Evolutionary conservation across 2,797 vertebrate species (phyloP), one percentile per base, ranked within the genome.

Genomic region (Dallia pectoralis): DNA sequence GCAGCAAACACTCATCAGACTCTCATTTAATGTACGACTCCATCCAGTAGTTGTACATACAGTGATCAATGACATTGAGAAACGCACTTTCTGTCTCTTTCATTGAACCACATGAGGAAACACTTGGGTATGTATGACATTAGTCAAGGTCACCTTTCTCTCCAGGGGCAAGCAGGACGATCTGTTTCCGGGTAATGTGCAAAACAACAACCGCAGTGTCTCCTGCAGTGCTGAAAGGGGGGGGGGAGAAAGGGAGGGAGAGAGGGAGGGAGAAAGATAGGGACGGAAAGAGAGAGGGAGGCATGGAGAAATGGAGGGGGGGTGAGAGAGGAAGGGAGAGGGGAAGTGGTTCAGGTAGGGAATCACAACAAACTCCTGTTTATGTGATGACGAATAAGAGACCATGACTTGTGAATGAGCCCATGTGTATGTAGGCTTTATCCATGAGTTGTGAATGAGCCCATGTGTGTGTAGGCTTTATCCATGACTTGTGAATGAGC

Each of bases 141-240:
- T 53, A 66, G 27, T 78, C 32, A 73, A 79, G 67, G 75, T 74
- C 68, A 70, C 40, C 15, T 40, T 0, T 11, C 49, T 18, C 14
- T 49, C 9, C 40, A 44, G 0, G 40, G 44, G 67, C 9, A 29
- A 18, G 30, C 69, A 79, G 79, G 73, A 74, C 66, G 51, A 25
- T 2, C 4, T 76, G 79, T 72, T 74, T 73, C 29, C 30, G 16
- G 61, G 61, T 63, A 27, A 56, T 30, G 27, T 67, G 70, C 25
- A 69, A 8, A 3, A 70, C 62, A 79, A 27, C 27, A 56, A 59
- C 70, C 1, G 63, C 78, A 78, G 78, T 36, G 61, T 81, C 29
- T 74, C 56, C 62, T 81, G 72, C 74, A 77, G 80, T 30, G 56
- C 36, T 73, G 40, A 32, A 12, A 6, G 36, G 11, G 62, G 5